Base-by-base conservation (phyloP, 2,888 invertebrate species). In the Dermolepida albohirtum region DNA sequence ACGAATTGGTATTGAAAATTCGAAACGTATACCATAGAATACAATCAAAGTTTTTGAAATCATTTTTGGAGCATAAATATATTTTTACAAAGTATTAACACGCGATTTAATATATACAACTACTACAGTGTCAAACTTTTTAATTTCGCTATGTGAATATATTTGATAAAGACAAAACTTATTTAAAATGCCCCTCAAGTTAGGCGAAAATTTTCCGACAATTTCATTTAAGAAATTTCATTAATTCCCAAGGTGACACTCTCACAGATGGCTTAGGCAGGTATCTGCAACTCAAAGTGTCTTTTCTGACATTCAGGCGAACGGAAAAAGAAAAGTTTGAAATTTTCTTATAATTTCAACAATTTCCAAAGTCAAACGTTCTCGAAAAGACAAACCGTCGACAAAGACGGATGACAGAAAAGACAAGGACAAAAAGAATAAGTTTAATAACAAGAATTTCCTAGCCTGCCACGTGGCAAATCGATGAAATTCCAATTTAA, bases 401-500 rank as follows among this genome's bases (percentile, higher is more conserved):
- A 34, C 34, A 7, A 34, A 34, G 34, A 34, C 34, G 6, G 34
- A 34, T 34, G 10, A 34, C 34, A 34, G 34, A 1, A 10, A 34
- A 34, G 6, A 34, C 34, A 44, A 40, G 44, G 44, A 22, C 14
- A 14, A 17, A 51, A 64, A 52, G 51, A 55, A 66, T 54, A 72
- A 71, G 64, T 76, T 76, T 76, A 75, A 77, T 77, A 77, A 77
- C 74, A 74, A 73, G 74, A 73, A 76, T 74, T 76, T 74, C 73
- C 73, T n/a, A 34, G 71, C 66, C 73, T 73, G 75, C 73, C 76
- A 75, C 74, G 74, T 73, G 75, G 71, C 70, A 72, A 77, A 78
- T 77, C 77, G 76, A 78, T 78, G 78, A 77, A 78, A 78, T 78
- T 77, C 78, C 76, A 78, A 78, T 78, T 78, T 78, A 76, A 75